Percentiles rank a stretch among this genome's conserved stretches.
phyloP scores from a whole-genome alignment of 2,888 invertebrate genomes.

The Sycophila texana region DNA sequence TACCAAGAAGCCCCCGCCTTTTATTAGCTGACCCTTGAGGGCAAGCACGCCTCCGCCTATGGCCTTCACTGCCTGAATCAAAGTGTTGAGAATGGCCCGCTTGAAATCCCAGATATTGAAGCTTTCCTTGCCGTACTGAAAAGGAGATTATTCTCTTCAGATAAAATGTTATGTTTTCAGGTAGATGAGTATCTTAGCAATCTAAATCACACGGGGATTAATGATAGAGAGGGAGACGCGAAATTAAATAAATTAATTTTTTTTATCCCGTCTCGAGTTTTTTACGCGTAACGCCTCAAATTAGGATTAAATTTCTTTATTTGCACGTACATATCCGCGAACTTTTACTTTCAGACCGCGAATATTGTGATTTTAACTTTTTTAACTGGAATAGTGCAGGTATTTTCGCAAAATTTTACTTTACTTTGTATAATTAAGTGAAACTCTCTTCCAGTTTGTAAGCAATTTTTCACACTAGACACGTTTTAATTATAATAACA shows the following conservation, averaged over 20 bases:
- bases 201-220: neutral
- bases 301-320: neutral
- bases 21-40: conserved; percentile 90
- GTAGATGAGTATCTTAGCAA: too few species aligned
- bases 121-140: conserved; percentile 56
- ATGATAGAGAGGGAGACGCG: neutral
- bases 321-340: too few species aligned
- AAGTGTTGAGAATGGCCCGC: conserved; percentile 87
- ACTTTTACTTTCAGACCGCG: too few species aligned
- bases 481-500: too few species aligned
- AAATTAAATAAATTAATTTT: conserved; percentile 9
- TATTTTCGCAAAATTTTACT: too few species aligned
- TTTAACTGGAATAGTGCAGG: too few species aligned
- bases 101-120: conserved; percentile 85
- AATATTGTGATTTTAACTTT: too few species aligned
- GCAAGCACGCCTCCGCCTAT: conserved; percentile 92
- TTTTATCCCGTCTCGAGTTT: too few species aligned
- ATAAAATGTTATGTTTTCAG: neutral
- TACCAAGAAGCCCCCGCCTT: conserved; percentile 86
- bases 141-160: neutral
- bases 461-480: too few species aligned
- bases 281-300: too few species aligned
- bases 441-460: too few species aligned
- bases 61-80: conserved; percentile 92
- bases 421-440: too few species aligned